phyloP scores from a whole-genome alignment of 2,113 vertebrate genomes.

The Synchiropus splendidus region DNA sequence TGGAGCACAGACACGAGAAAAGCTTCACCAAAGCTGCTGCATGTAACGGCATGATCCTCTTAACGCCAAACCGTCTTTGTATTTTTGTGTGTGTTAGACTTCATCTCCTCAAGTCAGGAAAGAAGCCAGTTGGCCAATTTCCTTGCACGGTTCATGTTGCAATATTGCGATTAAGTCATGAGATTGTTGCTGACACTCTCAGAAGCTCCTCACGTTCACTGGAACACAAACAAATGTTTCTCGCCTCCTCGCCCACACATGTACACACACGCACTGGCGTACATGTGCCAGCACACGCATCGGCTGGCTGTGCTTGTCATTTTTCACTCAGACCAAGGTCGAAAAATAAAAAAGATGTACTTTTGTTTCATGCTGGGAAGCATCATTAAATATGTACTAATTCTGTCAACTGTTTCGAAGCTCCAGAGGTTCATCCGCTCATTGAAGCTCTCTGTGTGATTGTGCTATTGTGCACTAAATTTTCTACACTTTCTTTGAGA shows the following conservation, averaged over 20 bases:
- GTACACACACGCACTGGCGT: no score
- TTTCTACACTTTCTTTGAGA: no score
- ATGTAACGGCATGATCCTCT: neutral
- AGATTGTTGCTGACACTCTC: constrained; percentile 15
- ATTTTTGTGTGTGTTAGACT: constrained; percentile 5
- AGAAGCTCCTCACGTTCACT: constrained; percentile 1
- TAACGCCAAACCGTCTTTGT: neutral
- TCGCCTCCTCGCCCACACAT: constrained; percentile 26
- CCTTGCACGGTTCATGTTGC: constrained; percentile 38
- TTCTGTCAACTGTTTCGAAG: no score
- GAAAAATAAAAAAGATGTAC: no score
- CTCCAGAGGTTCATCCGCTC: no score
- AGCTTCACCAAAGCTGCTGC: neutral
- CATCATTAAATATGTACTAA: no score
- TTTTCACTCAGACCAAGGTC: no score
- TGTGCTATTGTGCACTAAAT: no score
- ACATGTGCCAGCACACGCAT: no score
- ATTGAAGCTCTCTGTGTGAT: no score
- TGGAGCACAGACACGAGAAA: neutral
- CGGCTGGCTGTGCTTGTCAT: no score
- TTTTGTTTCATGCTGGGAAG: no score
- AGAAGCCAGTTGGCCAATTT: constrained; percentile 47
- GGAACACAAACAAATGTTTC: constrained; percentile 6
- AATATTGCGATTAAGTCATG: constrained; percentile 41
- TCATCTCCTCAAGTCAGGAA: constrained; percentile 33